Conservation (phyloP, 1,140 invertebrate genomes). For the Teleopsis dalmanni region DNA sequence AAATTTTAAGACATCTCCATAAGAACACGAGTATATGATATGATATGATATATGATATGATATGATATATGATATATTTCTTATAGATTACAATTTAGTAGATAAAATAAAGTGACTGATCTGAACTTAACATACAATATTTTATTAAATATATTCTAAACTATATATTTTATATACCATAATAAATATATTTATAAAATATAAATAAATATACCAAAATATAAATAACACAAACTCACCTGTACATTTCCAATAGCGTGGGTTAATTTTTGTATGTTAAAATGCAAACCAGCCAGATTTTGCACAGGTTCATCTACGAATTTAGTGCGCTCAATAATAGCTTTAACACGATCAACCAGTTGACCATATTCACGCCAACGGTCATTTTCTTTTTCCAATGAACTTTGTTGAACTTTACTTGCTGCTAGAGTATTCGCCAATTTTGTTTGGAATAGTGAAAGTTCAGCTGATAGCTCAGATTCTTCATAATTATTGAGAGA, state of each 20-base stretch:
- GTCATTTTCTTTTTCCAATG: conserved; percentile 67
- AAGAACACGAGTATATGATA: no score
- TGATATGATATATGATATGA: no score
- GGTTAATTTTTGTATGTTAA: conserved; percentile 71
- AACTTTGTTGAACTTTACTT: conserved; percentile 65
- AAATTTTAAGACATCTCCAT: no score
- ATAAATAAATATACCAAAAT: neutral
- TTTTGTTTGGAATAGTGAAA: conserved; percentile 67
- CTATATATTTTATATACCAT: neutral
- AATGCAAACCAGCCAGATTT: conserved; percentile 66
- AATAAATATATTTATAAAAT: neutral
- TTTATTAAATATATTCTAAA: neutral
- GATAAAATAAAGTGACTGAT: no score
- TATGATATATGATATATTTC: no score
- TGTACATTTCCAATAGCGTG: conserved; percentile 70
- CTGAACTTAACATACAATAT: no score
- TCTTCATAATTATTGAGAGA: conserved; percentile 70
- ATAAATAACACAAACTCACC: conserved; percentile 50
- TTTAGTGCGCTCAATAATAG: conserved; percentile 61
- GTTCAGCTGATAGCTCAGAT: conserved; percentile 69
- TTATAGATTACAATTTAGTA: no score
- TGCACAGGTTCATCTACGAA: conserved; percentile 68
- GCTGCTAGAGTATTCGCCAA: conserved; percentile 74
- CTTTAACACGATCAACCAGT: conserved; percentile 64
- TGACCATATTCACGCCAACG: conserved; percentile 72